phyloP scores from a whole-genome alignment of 1,140 invertebrate genomes.

The Drosophila saltans region DNA sequence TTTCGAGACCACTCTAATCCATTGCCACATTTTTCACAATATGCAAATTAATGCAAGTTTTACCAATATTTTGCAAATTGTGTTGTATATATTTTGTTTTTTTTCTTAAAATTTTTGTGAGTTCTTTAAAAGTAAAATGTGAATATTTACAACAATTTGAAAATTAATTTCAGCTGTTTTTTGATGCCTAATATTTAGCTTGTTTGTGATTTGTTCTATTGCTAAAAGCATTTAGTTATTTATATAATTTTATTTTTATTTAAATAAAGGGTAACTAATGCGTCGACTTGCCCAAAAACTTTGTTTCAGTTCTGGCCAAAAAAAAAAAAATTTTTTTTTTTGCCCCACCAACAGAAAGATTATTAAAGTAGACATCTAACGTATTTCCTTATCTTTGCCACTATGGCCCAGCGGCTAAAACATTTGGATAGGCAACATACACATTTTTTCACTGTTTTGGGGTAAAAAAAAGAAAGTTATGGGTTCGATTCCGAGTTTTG shows the following conservation, averaged over 20 bases:
- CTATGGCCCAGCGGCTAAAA: background rate
- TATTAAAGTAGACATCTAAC: background rate
- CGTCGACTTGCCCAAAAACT: background rate
- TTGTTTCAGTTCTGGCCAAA: background rate
- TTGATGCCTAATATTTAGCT: too few relatives aligned
- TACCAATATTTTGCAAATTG: background rate
- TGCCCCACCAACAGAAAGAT: background rate
- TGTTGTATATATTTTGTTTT: background rate
- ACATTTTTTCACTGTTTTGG: too few relatives aligned
- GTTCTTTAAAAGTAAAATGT: too few relatives aligned
- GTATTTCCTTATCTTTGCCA: background rate
- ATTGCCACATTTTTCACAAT: slow-evolving; percentile 62
- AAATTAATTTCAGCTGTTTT: too few relatives aligned
- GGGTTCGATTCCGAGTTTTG: background rate
- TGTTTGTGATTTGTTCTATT: too few relatives aligned
- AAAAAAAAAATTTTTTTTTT: background rate
- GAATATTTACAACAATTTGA: too few relatives aligned
- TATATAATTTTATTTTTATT: background rate
- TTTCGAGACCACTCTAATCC: slow-evolving; percentile 83
- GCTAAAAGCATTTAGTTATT: too few relatives aligned
- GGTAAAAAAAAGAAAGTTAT: too few relatives aligned
- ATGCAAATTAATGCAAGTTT: slow-evolving; percentile 69
- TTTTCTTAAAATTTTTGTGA: background rate
- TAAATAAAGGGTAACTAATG: background rate
- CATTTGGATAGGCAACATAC: background rate